Base-by-base conservation (phyloP, 2,888 invertebrate species). In the Labia minor region DNA sequence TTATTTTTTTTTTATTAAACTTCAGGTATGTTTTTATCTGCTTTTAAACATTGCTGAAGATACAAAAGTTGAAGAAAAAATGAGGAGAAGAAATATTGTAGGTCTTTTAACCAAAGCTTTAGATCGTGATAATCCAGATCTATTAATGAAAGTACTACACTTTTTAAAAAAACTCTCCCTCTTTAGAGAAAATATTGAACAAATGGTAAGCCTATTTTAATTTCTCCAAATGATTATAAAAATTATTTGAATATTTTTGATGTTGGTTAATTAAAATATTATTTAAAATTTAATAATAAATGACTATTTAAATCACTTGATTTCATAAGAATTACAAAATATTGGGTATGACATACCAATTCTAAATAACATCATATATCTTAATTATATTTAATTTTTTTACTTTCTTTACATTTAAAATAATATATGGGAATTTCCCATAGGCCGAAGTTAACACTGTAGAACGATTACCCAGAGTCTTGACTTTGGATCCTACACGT, bases 41-140 rank as follows among this genome's bases (percentile, higher is more conserved):
- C 81, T 99, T 66, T 80, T 97, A 65, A 98, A 99, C 77, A 89
- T 99, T 77, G 92, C 97, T 1, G 95, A 96, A 78, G 97, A 96
- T 81, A 85, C 92, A 8, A 90, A 90, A 76, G 90, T 97, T 1
- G 98, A 98, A 78, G 90, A 94, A 78, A 99, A 99, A 81, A 98
- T 99, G 92, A 87, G 92, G 21, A 92, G 93, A 74, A 91, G 95
- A 77, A 92, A 91, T 74, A 87, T 97, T 71, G 90, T 95, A 1
- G 88, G 88, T 49, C 85, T 95, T 79, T 82, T 97, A 49, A 86
- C 92, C 63, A 91, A 90, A 74, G 89, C 92, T 10, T 82, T 99
- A 76, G 95, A 95, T 73, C 83, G 97, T 70, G 90, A 91, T 72
- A 94, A 94, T 77, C 86, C 87, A 70, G 95, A 97, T 77, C 82